phyloP scores from a whole-genome alignment of 2,113 vertebrate species.

The Maylandia zebra region DNA sequence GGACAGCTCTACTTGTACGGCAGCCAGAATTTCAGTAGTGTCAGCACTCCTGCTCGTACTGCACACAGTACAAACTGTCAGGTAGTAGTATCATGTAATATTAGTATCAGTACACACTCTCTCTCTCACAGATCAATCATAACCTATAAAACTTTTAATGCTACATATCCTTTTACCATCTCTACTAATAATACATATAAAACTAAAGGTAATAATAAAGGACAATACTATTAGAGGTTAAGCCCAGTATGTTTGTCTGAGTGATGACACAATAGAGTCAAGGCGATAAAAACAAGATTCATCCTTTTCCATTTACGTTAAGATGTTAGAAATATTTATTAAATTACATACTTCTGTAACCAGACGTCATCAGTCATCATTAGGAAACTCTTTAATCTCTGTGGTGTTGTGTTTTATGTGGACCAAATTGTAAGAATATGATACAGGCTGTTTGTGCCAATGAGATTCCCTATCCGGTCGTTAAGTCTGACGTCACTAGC shows the following conservation, averaged over 20 bases:
- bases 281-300: not conserved
- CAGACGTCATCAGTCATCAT: not conserved
- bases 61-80: not conserved
- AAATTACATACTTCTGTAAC: not conserved
- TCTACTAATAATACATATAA: not conserved
- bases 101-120: not conserved
- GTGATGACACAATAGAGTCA: not conserved
- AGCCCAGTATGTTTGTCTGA: not conserved
- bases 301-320: fast-evolving
- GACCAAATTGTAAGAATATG: not conserved
- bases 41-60: not conserved
- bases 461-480: fast-evolving
- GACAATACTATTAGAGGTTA: not conserved
- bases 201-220: not conserved
- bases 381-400: not conserved
- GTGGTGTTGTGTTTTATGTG: not conserved
- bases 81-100: not conserved
- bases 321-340: not conserved
- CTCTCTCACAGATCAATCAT: not conserved
- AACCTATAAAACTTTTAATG: not conserved
- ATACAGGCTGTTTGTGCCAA: not conserved
- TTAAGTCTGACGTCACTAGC: fast-evolving
- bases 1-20: constrained; percentile 21
- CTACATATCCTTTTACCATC: not conserved
- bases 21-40: not conserved